A percentile compares a stretch with the other conserved stretches of the same genome.
Conservation (phyloP, 2,888 invertebrate genomes). For the Drosophila robusta region DNA sequence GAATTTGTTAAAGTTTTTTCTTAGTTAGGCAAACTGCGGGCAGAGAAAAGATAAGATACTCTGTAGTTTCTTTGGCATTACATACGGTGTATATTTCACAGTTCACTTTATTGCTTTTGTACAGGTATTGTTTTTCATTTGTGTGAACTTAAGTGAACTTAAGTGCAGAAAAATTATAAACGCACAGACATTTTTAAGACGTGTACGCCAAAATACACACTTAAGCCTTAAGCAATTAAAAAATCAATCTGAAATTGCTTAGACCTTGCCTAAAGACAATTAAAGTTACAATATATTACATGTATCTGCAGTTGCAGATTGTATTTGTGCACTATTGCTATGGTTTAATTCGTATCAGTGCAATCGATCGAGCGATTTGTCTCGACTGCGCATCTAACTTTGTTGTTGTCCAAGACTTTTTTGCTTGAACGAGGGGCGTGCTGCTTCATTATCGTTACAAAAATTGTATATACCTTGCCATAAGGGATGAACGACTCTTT, state of each 20-base stretch:
- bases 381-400: conserved; percentile 25
- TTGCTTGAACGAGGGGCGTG: conserved; percentile 65
- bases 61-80: too few relatives aligned
- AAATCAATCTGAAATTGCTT: conserved; percentile 43
- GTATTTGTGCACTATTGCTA: conserved; percentile 40
- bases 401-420: conserved; percentile 25
- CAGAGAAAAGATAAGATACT: too few relatives aligned
- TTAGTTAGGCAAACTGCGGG: too few relatives aligned
- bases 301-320: conserved; percentile 39
- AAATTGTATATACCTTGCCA: conserved; percentile 62
- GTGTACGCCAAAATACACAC: conserved; percentile 41
- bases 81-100: too few relatives aligned
- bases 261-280: conserved; percentile 38
- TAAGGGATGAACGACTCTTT: conserved; percentile 10
- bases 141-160: too few relatives aligned
- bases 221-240: conserved; percentile 55
- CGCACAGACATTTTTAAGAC: too few relatives aligned
- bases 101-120: too few relatives aligned
- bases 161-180: too few relatives aligned
- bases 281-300: conserved; percentile 24
- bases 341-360: conserved; percentile 69
- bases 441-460: conserved; percentile 74
- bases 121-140: too few relatives aligned
- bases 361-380: conserved; percentile 64
- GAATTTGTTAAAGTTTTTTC: too few relatives aligned